Evolutionary conservation across 2,888 invertebrate genomes (phyloP).

Genomic region (Latrodectus hesperus): DNA sequence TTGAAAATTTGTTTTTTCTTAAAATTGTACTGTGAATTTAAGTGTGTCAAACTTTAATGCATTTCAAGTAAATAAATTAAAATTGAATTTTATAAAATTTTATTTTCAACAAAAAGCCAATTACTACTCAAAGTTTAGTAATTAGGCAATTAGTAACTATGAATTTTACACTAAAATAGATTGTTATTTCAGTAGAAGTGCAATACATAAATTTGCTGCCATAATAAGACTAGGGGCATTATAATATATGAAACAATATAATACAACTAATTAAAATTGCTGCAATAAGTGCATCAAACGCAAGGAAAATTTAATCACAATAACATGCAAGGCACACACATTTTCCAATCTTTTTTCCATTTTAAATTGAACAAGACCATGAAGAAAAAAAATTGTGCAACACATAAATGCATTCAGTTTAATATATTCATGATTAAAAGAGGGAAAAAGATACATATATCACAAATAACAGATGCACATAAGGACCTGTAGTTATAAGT

Average conservation of each 20-base stretch:
- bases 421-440: too few relatives aligned
- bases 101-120: slow-evolving; percentile 68
- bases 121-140: slow-evolving; percentile 55
- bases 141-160: slow-evolving; percentile 68
- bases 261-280: slow-evolving; percentile 23
- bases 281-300: slow-evolving; percentile 34
- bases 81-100: slow-evolving; percentile 45
- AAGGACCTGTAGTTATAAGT: too few relatives aligned
- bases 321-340: slow-evolving; percentile 4
- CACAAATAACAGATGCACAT: too few relatives aligned
- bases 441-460: too few relatives aligned
- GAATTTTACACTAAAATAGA: slow-evolving; percentile 47
- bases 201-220: slow-evolving; percentile 34
- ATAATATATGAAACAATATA: slow-evolving; percentile 34
- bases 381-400: slow-evolving; percentile 36
- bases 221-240: slow-evolving; percentile 62
- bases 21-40: background rate
- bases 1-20: too few relatives aligned
- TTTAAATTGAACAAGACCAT: slow-evolving; percentile 4
- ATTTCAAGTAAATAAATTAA: slow-evolving; percentile 5
- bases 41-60: background rate
- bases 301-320: slow-evolving; percentile 33
- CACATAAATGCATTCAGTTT: slow-evolving; percentile 23
- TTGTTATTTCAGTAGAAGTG: slow-evolving; percentile 44
- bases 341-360: slow-evolving; percentile 11